A percentile compares a stretch with the other conserved stretches of the same genome.
Conservation (phyloP, 2,113 vertebrate genomes). For the Marmota monax region DNA sequence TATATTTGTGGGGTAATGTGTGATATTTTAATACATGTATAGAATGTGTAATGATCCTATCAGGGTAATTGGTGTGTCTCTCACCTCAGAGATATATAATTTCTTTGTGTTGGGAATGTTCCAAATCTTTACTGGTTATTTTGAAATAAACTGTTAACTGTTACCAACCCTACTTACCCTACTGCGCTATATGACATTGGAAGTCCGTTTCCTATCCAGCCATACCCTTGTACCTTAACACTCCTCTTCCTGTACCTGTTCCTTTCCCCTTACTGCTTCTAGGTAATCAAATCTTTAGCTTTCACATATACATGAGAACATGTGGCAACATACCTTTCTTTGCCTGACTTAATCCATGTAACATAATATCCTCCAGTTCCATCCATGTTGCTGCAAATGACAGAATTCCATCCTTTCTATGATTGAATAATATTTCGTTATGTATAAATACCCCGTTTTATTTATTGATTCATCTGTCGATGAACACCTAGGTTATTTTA, state of each 20-base stretch:
- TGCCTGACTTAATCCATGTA: background rate
- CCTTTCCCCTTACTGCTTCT: too few relatives aligned
- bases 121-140: background rate
- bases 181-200: background rate
- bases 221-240: too few relatives aligned
- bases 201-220: background rate
- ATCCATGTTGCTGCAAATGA: background rate
- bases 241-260: rapidly evolving
- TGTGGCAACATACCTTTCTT: background rate
- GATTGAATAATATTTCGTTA: too few relatives aligned
- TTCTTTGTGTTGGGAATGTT: background rate
- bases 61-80: background rate
- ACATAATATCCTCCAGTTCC: background rate
- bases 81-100: background rate
- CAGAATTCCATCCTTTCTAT: background rate
- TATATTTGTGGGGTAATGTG: background rate
- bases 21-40: background rate
- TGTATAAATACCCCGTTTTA: too few relatives aligned
- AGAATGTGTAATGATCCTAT: background rate
- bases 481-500: background rate
- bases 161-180: background rate
- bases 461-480: background rate
- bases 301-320: background rate
- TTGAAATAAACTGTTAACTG: background rate
- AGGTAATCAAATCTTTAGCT: background rate